Evolutionary conservation across 2,888 invertebrate species (phyloP).

Genomic region (Perizoma flavofasciatum): DNA sequence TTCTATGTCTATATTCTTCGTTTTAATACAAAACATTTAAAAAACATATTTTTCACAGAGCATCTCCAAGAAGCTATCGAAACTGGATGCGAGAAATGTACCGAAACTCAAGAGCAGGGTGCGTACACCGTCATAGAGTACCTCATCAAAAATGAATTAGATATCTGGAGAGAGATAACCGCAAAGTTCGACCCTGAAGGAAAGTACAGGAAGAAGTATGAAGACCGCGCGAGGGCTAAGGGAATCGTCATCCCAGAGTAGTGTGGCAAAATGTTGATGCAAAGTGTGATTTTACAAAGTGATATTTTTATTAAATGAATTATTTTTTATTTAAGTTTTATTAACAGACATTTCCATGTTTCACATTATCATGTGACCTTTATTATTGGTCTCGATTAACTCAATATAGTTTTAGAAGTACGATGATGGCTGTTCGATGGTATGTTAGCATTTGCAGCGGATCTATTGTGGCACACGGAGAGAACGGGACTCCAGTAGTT

Average conservation of each 20-base stretch:
- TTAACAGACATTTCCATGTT: too few species aligned
- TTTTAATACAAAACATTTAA: too few species aligned
- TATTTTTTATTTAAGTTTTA: constrained; percentile 7
- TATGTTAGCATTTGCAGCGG: too few species aligned
- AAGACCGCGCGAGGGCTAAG: constrained; percentile 79
- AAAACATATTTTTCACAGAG: constrained; percentile 58
- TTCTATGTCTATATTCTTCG: too few species aligned
- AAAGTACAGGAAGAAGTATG: constrained; percentile 86
- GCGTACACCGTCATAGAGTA: constrained; percentile 86
- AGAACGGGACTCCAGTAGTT: too few species aligned
- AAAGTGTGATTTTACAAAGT: constrained; percentile 15
- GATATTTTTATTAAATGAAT: constrained; percentile 19
- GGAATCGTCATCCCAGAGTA: constrained; percentile 70
- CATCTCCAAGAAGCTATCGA: constrained; percentile 86
- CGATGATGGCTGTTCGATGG: too few species aligned
- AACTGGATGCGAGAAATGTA: constrained; percentile 87
- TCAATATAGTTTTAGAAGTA: too few species aligned
- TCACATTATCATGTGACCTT: too few species aligned
- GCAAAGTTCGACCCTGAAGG: constrained; percentile 88
- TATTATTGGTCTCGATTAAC: too few species aligned
- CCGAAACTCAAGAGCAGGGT: constrained; percentile 85
- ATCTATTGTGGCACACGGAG: too few species aligned
- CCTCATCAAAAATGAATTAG: constrained; percentile 86
- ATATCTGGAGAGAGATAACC: constrained; percentile 86
- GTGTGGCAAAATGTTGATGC: constrained; percentile 3